phyloP scores from a whole-genome alignment of 2,113 vertebrate genomes.

The Coryphaenoides rupestris region DNA sequence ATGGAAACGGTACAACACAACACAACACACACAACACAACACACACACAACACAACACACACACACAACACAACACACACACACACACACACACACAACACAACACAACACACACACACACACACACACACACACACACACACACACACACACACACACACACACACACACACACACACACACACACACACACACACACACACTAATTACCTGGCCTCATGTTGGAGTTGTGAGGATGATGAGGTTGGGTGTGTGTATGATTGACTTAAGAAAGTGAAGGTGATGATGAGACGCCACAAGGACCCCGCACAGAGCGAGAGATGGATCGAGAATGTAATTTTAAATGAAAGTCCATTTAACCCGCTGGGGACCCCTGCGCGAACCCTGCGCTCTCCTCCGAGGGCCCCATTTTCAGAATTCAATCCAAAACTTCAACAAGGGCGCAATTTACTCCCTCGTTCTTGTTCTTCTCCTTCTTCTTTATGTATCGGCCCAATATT shows the following conservation, averaged over 20 bases:
- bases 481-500: constrained; percentile 54
- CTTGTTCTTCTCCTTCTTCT: too few species aligned
- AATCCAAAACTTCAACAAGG: constrained; percentile 80
- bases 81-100: too few species aligned
- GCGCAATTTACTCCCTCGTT: constrained; percentile 70
- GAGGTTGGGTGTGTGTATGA: constrained; percentile 47
- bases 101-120: too few species aligned
- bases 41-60: too few species aligned
- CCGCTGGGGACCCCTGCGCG: constrained; percentile 73
- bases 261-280: constrained; percentile 68
- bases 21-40: too few species aligned
- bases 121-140: neutral
- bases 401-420: constrained; percentile 81
- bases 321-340: constrained; percentile 78
- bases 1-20: too few species aligned
- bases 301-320: constrained; percentile 42
- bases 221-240: constrained; percentile 55
- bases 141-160: neutral
- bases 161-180: too few species aligned
- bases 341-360: constrained; percentile 81
- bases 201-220: constrained; percentile 53
- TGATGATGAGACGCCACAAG: constrained; percentile 22
- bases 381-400: constrained; percentile 69
- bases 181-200: neutral
- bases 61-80: too few species aligned